A percentile compares a stretch with the other conserved stretches of the same genome.
Evolutionary conservation across 1,140 invertebrate species (phyloP).

Genomic region (Penaeus japonicus): DNA sequence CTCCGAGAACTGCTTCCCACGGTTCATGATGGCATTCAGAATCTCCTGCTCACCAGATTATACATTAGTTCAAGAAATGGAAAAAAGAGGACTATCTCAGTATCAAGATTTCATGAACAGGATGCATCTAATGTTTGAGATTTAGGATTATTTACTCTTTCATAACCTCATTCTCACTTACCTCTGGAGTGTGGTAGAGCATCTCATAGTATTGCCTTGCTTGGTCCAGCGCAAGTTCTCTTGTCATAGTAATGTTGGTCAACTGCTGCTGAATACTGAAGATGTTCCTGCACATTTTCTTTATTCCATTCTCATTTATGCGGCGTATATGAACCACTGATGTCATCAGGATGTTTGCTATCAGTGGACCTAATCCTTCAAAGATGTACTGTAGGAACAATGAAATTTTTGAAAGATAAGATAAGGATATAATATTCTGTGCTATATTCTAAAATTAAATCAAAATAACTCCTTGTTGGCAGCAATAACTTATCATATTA

Average conservation of each 20-base stretch:
- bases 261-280: slow-evolving; percentile 86
- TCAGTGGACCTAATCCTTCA: slow-evolving; percentile 88
- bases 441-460: background rate
- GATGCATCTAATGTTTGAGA: background rate
- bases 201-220: slow-evolving; percentile 90
- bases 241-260: slow-evolving; percentile 82
- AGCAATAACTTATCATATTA: background rate
- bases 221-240: slow-evolving; percentile 86
- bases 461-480: too few species aligned
- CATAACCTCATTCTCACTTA: slow-evolving; percentile 62
- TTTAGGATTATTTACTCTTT: background rate
- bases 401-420: background rate
- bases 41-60: slow-evolving; percentile 75
- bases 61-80: background rate
- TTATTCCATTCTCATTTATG: slow-evolving; percentile 81
- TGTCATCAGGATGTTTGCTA: slow-evolving; percentile 85
- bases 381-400: slow-evolving; percentile 83
- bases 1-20: slow-evolving; percentile 83
- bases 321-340: slow-evolving; percentile 80
- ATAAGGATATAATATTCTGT: background rate
- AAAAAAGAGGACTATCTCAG: background rate
- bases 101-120: background rate
- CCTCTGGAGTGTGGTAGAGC: slow-evolving; percentile 83
- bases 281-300: slow-evolving; percentile 85
- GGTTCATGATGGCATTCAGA: slow-evolving; percentile 79